Base-by-base conservation (phyloP, 2,888 invertebrate species). In the Drosophila borborema region DNA sequence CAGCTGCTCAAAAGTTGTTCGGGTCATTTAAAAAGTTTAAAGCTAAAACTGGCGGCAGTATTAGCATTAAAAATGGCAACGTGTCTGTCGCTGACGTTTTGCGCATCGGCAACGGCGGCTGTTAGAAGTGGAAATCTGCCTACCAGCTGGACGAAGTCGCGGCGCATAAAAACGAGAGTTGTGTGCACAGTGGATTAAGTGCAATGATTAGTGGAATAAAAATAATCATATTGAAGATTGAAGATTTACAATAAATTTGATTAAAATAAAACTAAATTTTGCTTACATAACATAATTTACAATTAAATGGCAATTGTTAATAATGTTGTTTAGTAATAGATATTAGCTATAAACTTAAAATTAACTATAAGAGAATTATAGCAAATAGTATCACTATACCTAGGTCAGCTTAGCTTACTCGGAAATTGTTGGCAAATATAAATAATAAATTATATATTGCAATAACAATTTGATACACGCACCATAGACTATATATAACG, bases 21-120 rank as follows among this genome's bases (percentile, higher is more conserved):
- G 80, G 89, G 86, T 86, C 86, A 86, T 86, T 85, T 88, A 76
- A 71, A 86, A 89, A 89, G 87, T 87, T 87, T 69, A 81, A 77
- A 78, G 76, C 88, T 73, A 73, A 79, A 76, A 73, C 73, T 77
- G 72, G 65, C 74, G 74, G 63, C 66, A 51, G 64, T 70, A 77
- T 70, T 66, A 72, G 69, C 73, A 79, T 80, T 66, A 79, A 75
- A 72, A 67, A 72, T 67, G 69, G 41, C 68, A 64, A 64, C 61
- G 74, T 63, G 76, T 65, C 74, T 81, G 85, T 64, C 80, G 79
- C 67, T 80, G 73, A 61, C 72, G 66, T 58, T 66, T 69, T 58
- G 56, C 71, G 68, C 69, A 58, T n/a, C 40, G 38, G 38, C 34
- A 8, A 34, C 34, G 34, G 46, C 45, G 18, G 18, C 49, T 62